phyloP scores from a whole-genome alignment of 2,888 invertebrate genomes.

The Luperina testacea region DNA sequence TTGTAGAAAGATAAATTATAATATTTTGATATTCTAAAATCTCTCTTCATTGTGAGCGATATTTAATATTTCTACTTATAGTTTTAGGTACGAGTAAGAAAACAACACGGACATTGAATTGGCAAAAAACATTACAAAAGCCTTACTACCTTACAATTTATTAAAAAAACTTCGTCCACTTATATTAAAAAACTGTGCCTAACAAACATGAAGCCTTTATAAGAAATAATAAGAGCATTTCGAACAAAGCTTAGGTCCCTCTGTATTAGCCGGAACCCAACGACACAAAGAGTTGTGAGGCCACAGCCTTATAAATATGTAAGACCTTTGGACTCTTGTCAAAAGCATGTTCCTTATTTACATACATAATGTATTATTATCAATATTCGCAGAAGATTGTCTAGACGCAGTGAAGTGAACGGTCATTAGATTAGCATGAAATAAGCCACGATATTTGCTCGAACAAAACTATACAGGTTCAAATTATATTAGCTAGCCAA shows the following conservation, averaged over 20 bases:
- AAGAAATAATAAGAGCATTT: constrained; percentile 46
- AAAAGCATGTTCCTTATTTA: constrained; percentile 60
- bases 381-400: constrained; percentile 39
- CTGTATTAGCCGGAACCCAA: constrained; percentile 41
- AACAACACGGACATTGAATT: neutral
- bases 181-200: constrained; percentile 8
- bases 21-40: neutral
- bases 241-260: constrained; percentile 40
- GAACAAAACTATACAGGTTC: neutral
- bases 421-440: constrained; percentile 28
- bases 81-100: neutral
- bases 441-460: constrained; percentile 10
- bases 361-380: constrained; percentile 64
- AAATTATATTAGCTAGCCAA: neutral
- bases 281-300: constrained; percentile 53
- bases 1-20: neutral
- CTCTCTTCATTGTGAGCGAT: neutral
- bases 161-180: neutral
- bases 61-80: neutral
- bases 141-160: neutral
- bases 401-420: constrained; percentile 28
- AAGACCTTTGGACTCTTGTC: constrained; percentile 51
- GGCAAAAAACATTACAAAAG: neutral
- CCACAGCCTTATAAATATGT: constrained; percentile 63
- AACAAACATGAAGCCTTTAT: constrained; percentile 22